Evolutionary conservation across 2,113 vertebrate genomes (phyloP).

Genomic region (Hemibagrus wyckioides): DNA sequence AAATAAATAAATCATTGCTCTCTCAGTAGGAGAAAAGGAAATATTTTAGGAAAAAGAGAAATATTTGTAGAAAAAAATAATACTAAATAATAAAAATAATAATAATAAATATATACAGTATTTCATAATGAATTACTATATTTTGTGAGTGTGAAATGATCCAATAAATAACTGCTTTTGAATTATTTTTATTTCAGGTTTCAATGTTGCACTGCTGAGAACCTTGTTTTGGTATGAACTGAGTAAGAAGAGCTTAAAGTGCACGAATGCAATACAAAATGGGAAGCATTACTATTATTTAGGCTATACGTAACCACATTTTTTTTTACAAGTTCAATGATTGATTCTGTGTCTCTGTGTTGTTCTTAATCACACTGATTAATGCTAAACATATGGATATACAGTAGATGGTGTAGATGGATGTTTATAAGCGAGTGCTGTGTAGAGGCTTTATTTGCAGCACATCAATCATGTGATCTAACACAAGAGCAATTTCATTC

Average conservation of each 20-base stretch:
- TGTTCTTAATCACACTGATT: slow-evolving; percentile 18
- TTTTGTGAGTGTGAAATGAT: slow-evolving; percentile 15
- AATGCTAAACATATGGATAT: neutral
- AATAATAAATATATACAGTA: neutral
- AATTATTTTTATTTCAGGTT: neutral
- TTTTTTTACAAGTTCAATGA: neutral
- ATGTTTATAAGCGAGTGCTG: neutral
- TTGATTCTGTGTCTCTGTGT: slow-evolving; percentile 3
- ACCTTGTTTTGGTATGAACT: neutral
- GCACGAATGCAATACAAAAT: neutral
- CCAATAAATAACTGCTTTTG: neutral
- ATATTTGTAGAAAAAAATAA: no score
- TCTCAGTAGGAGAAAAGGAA: neutral
- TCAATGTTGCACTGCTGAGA: neutral
- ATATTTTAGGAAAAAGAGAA: no score
- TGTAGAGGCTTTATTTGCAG: slow-evolving; percentile 16
- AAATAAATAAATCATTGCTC: slow-evolving; percentile 18
- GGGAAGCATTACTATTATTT: neutral
- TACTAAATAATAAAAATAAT: neutral
- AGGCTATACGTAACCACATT: neutral
- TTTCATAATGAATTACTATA: neutral
- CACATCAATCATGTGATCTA: slow-evolving; percentile 29
- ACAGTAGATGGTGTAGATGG: neutral
- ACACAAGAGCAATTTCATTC: slow-evolving; percentile 22
- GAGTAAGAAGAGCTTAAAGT: neutral